Evolutionary conservation across 2,888 invertebrate genomes (phyloP).

Genomic region (Machimus atricapillus): DNA sequence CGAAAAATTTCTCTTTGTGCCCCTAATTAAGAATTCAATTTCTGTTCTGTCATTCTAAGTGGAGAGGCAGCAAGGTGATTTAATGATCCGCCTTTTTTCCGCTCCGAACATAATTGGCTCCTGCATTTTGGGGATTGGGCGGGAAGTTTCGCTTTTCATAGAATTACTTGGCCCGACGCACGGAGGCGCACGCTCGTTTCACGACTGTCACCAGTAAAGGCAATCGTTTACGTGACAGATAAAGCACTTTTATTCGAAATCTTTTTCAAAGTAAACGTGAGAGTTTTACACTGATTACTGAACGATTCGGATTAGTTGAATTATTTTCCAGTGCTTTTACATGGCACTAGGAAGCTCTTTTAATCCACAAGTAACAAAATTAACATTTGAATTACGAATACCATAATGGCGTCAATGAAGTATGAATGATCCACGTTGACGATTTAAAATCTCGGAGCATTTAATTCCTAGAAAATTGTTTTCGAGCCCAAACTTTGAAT

Average conservation of each 20-base stretch:
- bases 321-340: not conserved
- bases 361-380: not conserved
- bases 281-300: not conserved
- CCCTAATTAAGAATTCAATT: conserved; percentile 39
- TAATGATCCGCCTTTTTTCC: not conserved
- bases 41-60: conserved; percentile 25
- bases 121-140: not conserved
- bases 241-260: not conserved
- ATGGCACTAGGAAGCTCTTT: not conserved
- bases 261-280: not conserved
- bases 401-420: not conserved
- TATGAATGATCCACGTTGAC: too few relatives aligned
- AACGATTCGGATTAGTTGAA: not conserved
- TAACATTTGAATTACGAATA: not conserved
- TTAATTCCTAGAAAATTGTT: too few relatives aligned
- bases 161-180: not conserved
- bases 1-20: conserved; percentile 33
- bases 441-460: too few relatives aligned
- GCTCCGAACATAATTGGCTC: not conserved
- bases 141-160: not conserved
- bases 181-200: not conserved
- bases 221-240: not conserved
- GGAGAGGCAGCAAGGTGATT: not conserved
- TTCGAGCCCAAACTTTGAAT: too few relatives aligned
- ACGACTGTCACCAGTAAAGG: not conserved